phyloP scores from a whole-genome alignment of 2,113 vertebrate species.

The Plestiodon gilberti region DNA sequence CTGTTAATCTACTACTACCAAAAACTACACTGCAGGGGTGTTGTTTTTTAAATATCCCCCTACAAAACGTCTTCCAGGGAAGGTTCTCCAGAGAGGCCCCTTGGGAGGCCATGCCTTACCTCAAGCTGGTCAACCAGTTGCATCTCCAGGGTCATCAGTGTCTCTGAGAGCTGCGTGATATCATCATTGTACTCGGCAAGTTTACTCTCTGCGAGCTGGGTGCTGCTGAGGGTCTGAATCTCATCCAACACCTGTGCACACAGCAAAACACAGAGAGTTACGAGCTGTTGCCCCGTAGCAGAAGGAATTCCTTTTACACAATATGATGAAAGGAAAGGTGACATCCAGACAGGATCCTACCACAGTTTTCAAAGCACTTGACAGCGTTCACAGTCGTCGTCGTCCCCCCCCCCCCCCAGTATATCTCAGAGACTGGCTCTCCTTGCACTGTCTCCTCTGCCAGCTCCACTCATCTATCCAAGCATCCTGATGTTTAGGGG shows the following conservation, averaged over 20 bases:
- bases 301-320: background rate
- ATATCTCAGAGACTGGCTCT: no score
- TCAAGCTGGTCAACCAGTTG: conserved; percentile 83
- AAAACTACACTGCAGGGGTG: no score
- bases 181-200: conserved; percentile 62
- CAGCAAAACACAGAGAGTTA: conserved; percentile 39
- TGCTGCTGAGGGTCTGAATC: conserved; percentile 68
- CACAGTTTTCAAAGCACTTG: background rate
- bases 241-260: conserved; percentile 72
- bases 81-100: background rate
- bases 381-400: no score
- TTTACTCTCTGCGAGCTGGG: conserved; percentile 53
- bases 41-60: background rate
- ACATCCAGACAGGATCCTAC: background rate
- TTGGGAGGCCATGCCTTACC: conserved; percentile 69
- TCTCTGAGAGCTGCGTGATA: conserved; percentile 72
- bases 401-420: no score
- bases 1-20: no score
- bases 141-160: conserved; percentile 84
- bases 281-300: conserved; percentile 10
- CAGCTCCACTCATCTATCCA: no score
- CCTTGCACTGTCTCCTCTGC: no score
- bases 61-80: background rate
- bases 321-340: no score
- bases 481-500: no score